Base-by-base conservation (phyloP, 1,140 invertebrate species). In the Oppia nitens region DNA sequence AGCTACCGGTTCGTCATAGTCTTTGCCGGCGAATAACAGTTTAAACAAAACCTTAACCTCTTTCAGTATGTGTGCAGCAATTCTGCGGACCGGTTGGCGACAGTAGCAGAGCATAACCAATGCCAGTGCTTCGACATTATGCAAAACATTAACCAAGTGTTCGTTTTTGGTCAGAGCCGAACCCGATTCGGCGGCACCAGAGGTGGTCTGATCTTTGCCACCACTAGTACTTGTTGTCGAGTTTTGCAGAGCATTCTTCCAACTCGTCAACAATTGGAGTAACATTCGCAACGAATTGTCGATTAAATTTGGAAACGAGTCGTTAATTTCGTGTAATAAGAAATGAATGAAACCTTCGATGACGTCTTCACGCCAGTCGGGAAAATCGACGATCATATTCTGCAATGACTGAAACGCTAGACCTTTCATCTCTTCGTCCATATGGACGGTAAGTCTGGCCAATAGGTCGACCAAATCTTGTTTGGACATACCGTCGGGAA, bases 301-400 rank as follows among this genome's bases (percentile, higher is more conserved):
- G 9, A 98, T 75, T 23, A 98, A 76, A 68, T 89, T 85, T 6
- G 67, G 68, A 24, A 83, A 81, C 14, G 85, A 89, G 68, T 96
- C 91, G 67, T 81, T 78, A 48, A 98, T 87, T 70, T 97, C 92
- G 65, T 87, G 83, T 40, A 87, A 82, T 20, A 97, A 75, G 74
- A 98, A 98, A 73, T 94, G 89, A 1, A 93, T 87, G 72, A 95
- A 94, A 17, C 91, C 87, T 75, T 79, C 82, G 21, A 98, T 76
- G 17, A 98, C 91, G 70, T 96, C 90, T 70, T 97, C 89, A 66
- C 94, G 76, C 94, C 94, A 98, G 65, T 94, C 87, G 17, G 89
- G 83, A 70, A 97, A 97, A 72, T 98, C 94, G 21, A 89, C 79
- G 9, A 97, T 85, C 14, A 99, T 76, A 59, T 89, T 95, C 71